Percentiles rank a stretch among this genome's conserved stretches.
phyloP scores from a whole-genome alignment of 2,797 vertebrate genomes.

The Peromyscus eremicus region DNA sequence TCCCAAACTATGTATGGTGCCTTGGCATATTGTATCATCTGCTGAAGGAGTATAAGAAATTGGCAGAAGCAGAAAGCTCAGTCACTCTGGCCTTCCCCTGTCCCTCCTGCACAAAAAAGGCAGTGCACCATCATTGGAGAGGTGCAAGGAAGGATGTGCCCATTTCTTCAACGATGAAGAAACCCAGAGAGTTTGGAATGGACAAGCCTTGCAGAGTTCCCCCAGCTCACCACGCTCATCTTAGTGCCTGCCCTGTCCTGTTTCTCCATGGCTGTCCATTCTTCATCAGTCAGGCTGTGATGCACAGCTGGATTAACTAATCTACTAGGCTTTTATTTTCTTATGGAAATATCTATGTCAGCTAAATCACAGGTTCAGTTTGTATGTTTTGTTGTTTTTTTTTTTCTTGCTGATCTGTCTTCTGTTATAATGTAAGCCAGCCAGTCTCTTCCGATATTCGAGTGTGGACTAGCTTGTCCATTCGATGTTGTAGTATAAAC shows the following conservation, averaged over 20 bases:
- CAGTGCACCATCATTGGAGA: not conserved
- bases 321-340: conserved; percentile 11
- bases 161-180: not conserved
- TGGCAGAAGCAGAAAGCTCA: not conserved
- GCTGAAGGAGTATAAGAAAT: not conserved
- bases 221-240: not conserved
- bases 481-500: not conserved
- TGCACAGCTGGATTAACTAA: not conserved
- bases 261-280: not conserved
- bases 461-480: not conserved
- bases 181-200: not conserved
- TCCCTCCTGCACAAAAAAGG: not conserved
- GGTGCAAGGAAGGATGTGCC: not conserved
- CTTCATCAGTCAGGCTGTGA: not conserved
- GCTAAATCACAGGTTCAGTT: not conserved
- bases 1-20: too few species aligned
- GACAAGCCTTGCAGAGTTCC: not conserved
- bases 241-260: not conserved
- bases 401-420: not conserved
- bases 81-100: not conserved
- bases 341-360: not conserved
- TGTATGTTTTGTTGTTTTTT: not conserved
- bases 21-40: not conserved
- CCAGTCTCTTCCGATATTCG: not conserved
- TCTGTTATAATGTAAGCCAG: not conserved